Conservation (phyloP, 2,113 vertebrate genomes). For the pig (Sus scrofa) region DNA sequence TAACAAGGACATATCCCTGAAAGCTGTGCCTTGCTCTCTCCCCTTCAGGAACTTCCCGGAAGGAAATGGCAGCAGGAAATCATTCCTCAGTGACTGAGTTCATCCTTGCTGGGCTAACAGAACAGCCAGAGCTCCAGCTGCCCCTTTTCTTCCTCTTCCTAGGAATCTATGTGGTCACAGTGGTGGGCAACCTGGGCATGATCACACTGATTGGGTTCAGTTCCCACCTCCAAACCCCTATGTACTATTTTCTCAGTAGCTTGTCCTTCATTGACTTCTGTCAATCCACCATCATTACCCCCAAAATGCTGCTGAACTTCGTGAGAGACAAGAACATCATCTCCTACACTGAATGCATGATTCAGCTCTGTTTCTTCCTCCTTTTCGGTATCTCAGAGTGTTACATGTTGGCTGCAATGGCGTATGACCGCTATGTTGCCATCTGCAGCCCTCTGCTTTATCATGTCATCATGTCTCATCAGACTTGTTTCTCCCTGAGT, state of each 20-base stretch:
- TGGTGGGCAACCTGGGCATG: slow-evolving; percentile 1
- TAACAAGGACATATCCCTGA: no score
- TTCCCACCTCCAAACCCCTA: background rate
- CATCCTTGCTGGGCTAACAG: background rate
- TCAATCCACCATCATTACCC: background rate
- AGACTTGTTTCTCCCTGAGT: slow-evolving; percentile 30
- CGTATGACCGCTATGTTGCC: slow-evolving; percentile 62
- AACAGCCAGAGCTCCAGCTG: background rate
- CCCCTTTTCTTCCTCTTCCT: slow-evolving; percentile 14
- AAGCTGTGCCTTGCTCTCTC: no score
- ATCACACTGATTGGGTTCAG: background rate
- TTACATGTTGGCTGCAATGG: slow-evolving; percentile 71
- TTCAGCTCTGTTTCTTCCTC: slow-evolving; percentile 70
- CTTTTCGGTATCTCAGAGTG: background rate
- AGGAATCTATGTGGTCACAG: background rate
- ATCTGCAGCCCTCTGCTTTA: slow-evolving; percentile 70
- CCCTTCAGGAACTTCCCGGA: no score
- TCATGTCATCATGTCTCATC: slow-evolving; percentile 28
- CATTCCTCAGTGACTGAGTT: background rate
- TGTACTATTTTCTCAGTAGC: background rate
- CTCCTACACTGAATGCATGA: background rate
- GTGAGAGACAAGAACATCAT: background rate
- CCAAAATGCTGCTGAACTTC: background rate
- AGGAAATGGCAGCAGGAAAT: background rate
- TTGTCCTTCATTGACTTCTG: background rate